phyloP scores from a whole-genome alignment of 2,113 vertebrate species.

The Motacilla alba region DNA sequence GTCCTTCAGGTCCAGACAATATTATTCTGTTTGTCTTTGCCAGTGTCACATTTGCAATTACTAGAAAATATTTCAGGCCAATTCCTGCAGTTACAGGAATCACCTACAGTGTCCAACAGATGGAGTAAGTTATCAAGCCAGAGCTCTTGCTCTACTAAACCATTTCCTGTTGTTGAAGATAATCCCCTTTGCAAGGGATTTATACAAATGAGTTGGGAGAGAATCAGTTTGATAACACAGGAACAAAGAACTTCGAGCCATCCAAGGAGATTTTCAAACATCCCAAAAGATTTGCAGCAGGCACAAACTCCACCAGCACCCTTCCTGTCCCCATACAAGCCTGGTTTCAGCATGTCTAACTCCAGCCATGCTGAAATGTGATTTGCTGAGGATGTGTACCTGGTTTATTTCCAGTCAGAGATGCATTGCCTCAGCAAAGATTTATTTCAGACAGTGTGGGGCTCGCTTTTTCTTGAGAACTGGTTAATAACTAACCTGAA shows the following conservation, averaged over 20 bases:
- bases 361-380: not conserved
- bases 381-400: not conserved
- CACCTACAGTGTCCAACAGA: not conserved
- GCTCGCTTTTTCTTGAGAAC: not conserved
- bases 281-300: not conserved
- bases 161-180: not conserved
- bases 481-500: not conserved
- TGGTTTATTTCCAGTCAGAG: not conserved
- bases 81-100: not conserved
- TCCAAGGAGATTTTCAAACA: not conserved
- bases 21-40: not conserved
- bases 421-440: not conserved
- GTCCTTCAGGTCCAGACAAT: not conserved
- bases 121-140: not conserved
- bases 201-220: not conserved
- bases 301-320: not conserved
- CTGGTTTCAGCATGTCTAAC: fast-evolving
- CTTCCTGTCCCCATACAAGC: not conserved
- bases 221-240: not conserved
- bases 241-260: not conserved
- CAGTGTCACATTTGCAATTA: not conserved
- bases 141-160: not conserved
- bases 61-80: not conserved
- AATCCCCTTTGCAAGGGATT: not conserved
- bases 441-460: not conserved